Conservation (phyloP, 2,113 vertebrate genomes). For the Syngnathus scovelli region DNA sequence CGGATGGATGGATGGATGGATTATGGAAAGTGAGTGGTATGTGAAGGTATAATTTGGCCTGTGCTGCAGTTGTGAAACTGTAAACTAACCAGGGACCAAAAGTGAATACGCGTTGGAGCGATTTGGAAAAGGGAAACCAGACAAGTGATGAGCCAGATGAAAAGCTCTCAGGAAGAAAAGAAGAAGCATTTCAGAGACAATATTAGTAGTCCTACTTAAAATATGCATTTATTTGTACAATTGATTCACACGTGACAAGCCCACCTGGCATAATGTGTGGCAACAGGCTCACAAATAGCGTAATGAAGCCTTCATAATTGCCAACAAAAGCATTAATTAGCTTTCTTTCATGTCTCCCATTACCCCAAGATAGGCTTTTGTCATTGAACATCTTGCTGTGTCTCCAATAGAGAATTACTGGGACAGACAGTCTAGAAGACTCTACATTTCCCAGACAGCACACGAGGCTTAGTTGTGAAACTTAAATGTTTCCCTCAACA, state of each 20-base stretch:
- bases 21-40: conserved; percentile 17
- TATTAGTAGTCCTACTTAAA: background rate
- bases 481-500: conserved; percentile 66
- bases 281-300: too few species aligned
- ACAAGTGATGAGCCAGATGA: background rate
- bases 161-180: background rate
- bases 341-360: background rate
- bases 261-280: too few species aligned
- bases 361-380: too few species aligned
- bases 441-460: conserved; percentile 9
- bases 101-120: too few species aligned
- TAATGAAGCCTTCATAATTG: background rate
- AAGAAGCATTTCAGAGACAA: background rate
- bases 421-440: background rate
- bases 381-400: too few species aligned
- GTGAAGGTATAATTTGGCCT: conserved; percentile 7
- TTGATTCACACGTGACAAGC: background rate
- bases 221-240: background rate
- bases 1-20: too few species aligned
- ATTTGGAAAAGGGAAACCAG: background rate
- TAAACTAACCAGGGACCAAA: background rate
- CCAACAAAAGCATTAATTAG: background rate
- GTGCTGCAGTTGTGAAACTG: background rate
- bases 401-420: too few species aligned
- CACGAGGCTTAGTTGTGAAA: conserved; percentile 39